Percentiles rank a stretch among this genome's conserved stretches.
These are phyloP conservation scores for Lottia scabra DNA, from an alignment of 2,888 invertebrate species.

Conservation along the genomic window DNA sequence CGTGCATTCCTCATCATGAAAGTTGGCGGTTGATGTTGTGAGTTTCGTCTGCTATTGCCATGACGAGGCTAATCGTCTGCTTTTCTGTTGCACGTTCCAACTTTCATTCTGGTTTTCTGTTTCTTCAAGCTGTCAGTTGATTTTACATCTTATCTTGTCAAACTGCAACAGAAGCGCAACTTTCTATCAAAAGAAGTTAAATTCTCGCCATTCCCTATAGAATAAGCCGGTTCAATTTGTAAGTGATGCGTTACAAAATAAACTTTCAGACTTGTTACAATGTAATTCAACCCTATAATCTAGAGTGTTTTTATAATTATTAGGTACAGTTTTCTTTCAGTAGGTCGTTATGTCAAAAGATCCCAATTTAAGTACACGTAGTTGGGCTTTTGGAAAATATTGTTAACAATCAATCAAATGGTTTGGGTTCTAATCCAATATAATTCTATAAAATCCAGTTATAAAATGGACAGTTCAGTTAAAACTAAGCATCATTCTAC, in stretches of 20 bases:
- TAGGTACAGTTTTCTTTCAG: too few relatives aligned
- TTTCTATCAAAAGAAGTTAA: background rate
- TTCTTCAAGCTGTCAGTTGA: background rate
- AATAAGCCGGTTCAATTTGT: background rate
- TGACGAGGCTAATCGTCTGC: background rate
- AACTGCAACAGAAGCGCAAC: conserved; percentile 5
- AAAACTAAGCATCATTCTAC: too few relatives aligned
- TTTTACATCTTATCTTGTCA: conserved; percentile 4
- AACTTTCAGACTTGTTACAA: background rate
- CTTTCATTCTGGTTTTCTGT: background rate
- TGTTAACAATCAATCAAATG: too few relatives aligned
- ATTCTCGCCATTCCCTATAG: background rate
- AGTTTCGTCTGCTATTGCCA: background rate
- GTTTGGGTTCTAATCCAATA: too few relatives aligned
- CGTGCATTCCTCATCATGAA: background rate
- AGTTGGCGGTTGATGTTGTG: background rate
- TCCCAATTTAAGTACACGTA: too few relatives aligned
- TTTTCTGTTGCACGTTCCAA: background rate
- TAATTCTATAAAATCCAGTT: too few relatives aligned
- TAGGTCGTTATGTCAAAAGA: too few relatives aligned
- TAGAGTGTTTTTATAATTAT: too few relatives aligned
- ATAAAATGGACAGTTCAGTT: too few relatives aligned
- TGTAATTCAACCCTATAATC: too few relatives aligned
- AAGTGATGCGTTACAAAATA: conserved; percentile 7
- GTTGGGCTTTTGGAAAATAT: too few relatives aligned